phyloP scores from a whole-genome alignment of 1,140 invertebrate species.

The Trypoxylus dichotomus region DNA sequence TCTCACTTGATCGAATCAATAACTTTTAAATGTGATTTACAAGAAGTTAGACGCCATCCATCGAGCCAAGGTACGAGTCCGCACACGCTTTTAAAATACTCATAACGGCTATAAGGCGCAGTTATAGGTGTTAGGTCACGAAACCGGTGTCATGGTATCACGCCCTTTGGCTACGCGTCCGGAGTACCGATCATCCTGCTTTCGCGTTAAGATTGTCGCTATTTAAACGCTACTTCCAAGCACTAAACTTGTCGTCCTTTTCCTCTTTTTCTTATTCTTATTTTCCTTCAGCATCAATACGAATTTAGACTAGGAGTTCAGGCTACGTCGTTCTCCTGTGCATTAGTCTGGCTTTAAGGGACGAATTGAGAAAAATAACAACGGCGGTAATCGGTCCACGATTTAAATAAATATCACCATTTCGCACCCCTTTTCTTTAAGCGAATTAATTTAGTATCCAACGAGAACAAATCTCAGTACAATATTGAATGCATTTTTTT shows the following conservation, averaged over 20 bases:
- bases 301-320: neutral
- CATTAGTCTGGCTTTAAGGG: constrained; percentile 10
- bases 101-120: constrained; percentile 12
- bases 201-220: neutral
- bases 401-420: neutral
- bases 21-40: constrained; percentile 24
- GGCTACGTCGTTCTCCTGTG: neutral
- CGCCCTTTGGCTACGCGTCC: constrained; percentile 4
- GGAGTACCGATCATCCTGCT: constrained; percentile 4
- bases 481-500: too few species aligned
- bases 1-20: constrained; percentile 15
- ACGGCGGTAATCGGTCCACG: neutral
- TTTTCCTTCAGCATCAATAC: neutral
- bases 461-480: neutral
- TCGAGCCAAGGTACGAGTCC: neutral
- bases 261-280: neutral
- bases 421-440: neutral
- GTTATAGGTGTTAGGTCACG: constrained; percentile 16
- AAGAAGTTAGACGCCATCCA: neutral
- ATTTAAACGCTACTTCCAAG: neutral
- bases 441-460: neutral
- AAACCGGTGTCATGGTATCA: constrained; percentile 18
- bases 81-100: constrained; percentile 16
- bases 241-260: neutral
- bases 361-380: constrained; percentile 5